Conservation (phyloP, 92 coral and sea anemone genomes). For the Parazoanthus darwini region DNA sequence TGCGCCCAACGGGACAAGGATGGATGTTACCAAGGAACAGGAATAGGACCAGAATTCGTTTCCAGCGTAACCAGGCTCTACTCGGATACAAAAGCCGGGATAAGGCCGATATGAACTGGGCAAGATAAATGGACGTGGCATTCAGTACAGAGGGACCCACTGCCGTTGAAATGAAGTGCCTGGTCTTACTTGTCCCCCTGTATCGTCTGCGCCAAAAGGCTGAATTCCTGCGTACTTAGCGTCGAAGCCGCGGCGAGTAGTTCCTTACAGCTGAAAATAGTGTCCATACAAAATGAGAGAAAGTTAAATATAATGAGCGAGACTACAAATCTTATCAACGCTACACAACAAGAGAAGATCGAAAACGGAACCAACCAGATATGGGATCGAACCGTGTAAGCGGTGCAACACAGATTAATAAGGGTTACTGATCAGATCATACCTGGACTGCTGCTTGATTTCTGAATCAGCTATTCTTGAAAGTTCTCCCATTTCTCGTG, state of each 20-base stretch:
- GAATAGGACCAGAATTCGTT: too few relatives aligned
- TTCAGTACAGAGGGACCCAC: too few relatives aligned
- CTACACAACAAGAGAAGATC: too few relatives aligned
- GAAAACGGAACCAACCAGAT: neutral
- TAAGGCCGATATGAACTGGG: too few relatives aligned
- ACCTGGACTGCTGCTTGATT: conserved; percentile 86
- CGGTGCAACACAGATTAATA: neutral
- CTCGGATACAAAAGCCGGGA: too few relatives aligned
- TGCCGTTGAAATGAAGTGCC: too few relatives aligned
- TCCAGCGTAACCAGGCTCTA: too few relatives aligned
- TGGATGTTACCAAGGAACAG: too few relatives aligned
- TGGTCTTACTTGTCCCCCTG: conserved; percentile 21
- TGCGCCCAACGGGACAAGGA: too few relatives aligned
- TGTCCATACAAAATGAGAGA: neutral
- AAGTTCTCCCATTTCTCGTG: conserved; percentile 80
- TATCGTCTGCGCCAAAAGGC: conserved; percentile 81
- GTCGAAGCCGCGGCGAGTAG: conserved; percentile 89
- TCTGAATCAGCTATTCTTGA: conserved; percentile 74
- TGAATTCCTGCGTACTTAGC: conserved; percentile 84
- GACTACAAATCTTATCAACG: neutral
- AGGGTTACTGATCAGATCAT: neutral
- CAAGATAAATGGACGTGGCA: too few relatives aligned
- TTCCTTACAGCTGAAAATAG: conserved; percentile 77
- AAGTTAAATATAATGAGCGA: too few relatives aligned
- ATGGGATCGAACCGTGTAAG: neutral